phyloP scores from a whole-genome alignment of 2,113 vertebrate genomes.

The Pseudopodoces humilis region DNA sequence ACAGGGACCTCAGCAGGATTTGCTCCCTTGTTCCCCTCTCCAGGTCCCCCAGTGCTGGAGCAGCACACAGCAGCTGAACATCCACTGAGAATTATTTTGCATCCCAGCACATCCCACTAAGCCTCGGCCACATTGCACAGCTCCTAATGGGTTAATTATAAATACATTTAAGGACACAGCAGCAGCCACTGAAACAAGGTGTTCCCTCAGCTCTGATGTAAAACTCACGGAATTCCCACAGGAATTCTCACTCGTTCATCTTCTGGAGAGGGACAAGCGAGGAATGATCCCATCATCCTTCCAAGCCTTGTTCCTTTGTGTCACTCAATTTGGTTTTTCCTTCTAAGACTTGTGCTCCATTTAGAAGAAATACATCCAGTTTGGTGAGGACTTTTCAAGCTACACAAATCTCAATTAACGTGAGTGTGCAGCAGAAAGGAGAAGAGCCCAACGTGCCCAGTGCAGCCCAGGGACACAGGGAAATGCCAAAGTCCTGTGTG shows the following conservation, averaged over 20 bases:
- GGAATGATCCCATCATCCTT: not conserved
- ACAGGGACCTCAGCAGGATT: rapidly evolving
- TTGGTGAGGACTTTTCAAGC: not conserved
- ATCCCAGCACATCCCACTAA: not conserved
- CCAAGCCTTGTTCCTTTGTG: not conserved
- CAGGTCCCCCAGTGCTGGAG: rapidly evolving
- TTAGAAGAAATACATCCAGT: not conserved
- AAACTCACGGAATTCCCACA: rapidly evolving
- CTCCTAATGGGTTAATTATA: not conserved
- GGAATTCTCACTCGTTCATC: not conserved
- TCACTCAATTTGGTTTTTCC: not conserved
- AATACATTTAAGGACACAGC: not conserved
- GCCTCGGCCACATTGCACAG: not conserved
- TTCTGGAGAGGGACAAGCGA: not conserved
- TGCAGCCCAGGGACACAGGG: not conserved
- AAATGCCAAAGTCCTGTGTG: rapidly evolving
- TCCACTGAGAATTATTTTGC: not conserved
- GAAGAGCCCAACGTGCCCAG: not conserved
- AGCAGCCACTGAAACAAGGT: not conserved
- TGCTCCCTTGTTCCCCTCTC: not conserved
- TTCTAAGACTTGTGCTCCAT: not conserved
- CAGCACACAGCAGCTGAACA: not conserved
- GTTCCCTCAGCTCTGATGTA: not conserved
- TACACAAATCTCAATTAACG: not conserved
- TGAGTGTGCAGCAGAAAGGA: not conserved